These are phyloP conservation scores for Brachypodius melanocephalos DNA, from an alignment of 2,113 vertebrate genomes.

Conservation along the genomic window DNA sequence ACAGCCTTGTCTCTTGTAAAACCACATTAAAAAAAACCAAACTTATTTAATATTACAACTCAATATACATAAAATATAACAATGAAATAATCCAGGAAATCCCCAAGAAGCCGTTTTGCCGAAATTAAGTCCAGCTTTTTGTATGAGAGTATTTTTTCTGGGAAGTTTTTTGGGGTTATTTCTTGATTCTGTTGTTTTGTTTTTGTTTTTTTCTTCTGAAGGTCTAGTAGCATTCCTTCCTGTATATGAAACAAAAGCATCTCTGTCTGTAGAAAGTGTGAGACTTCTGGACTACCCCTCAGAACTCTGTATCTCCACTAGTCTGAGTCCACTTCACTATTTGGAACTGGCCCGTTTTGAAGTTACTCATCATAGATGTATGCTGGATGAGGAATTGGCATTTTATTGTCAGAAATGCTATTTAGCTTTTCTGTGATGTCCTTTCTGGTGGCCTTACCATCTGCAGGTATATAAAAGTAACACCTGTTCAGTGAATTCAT, in stretches of 20 bases:
- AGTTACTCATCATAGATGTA: neutral
- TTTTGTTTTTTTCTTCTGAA: neutral
- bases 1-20: neutral
- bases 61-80: neutral
- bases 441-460: slow-evolving; percentile 5
- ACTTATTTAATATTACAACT: neutral
- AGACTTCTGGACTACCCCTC: neutral
- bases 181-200: too few species aligned
- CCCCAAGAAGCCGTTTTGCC: neutral
- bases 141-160: neutral
- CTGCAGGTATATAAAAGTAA: slow-evolving; percentile 24
- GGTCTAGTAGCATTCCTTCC: neutral
- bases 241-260: neutral
- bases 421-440: slow-evolving; percentile 1
- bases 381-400: neutral
- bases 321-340: neutral
- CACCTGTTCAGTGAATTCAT: slow-evolving; percentile 14
- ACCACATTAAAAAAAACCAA: neutral
- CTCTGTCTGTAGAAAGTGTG: neutral
- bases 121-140: neutral
- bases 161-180: neutral
- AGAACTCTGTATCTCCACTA: neutral
- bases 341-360: neutral
- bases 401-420: neutral
- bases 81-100: neutral